Base-by-base conservation (phyloP, 2,888 invertebrate species). In the Aphelenchoides bicaudatus region DNA sequence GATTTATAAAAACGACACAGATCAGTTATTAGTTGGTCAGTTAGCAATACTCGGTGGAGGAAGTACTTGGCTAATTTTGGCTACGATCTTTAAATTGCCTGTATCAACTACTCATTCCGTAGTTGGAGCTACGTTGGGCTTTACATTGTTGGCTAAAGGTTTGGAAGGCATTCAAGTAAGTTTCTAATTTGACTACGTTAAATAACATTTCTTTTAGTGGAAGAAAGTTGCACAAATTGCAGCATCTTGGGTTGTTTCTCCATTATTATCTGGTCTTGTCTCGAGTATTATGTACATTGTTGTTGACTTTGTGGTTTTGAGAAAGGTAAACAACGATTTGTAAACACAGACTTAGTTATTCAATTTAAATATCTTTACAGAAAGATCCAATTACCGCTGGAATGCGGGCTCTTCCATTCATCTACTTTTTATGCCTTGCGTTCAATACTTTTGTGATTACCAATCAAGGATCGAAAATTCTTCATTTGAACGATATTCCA, bases 211-310 rank as follows among this genome's bases (percentile, higher is more conserved):
- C 87, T 74, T 89, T 90, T 71, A 78, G n/a, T n/a, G n/a, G n/a
- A 87, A n/a, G n/a, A n/a, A n/a, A n/a, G n/a, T n/a, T n/a, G n/a
- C n/a, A n/a, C n/a, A n/a, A n/a, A n/a, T n/a, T n/a, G n/a, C 92
- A 73, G 86, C 86, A 28, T 96, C 96, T 0, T 98, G 96, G 96
- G 92, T 98, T 79, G 86, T 94, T 50, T 94, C 94, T 27, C 96
- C 96, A 0, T 84, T 90, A 19, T 82, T 94, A 74, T 92, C 94
- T 71, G 96, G 96, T 1, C 71, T 87, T 0, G 88, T 91, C 46
- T 93, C 94, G 4, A 87, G 87, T 8, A 3, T 53, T 23, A 56
- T 74, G n/a, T 74, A 73, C 46, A 28, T 74, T 6, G 63, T 74
- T 39, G 65, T 73, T 4, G 74, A 75, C 57, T 68, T 70, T 51